Percentiles rank a stretch among this genome's conserved stretches.
phyloP scores from a whole-genome alignment of 2,888 invertebrate species.

The Antitype chi region DNA sequence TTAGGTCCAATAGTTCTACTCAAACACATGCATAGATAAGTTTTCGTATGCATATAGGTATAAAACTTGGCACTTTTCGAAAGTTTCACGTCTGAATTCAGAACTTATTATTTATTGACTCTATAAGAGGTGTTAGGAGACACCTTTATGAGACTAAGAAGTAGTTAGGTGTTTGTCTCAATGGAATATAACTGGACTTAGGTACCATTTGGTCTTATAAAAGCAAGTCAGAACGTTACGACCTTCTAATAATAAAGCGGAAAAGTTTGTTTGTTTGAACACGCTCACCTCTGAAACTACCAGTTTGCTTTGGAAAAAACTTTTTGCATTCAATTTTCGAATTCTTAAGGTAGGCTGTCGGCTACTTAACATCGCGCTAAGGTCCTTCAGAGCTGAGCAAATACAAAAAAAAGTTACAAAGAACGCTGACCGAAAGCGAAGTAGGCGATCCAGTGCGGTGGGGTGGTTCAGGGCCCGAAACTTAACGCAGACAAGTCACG shows the following conservation, averaged over 20 bases:
- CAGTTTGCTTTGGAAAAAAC: no score
- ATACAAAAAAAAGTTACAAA: no score
- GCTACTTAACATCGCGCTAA: no score
- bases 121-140: slow-evolving; percentile 32
- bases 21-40: slow-evolving; percentile 1
- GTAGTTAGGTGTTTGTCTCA: slow-evolving; percentile 19
- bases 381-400: no score
- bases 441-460: no score
- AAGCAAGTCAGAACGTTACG: background rate
- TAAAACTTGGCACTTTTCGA: slow-evolving; percentile 36
- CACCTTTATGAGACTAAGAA: slow-evolving; percentile 32
- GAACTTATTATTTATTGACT: slow-evolving; percentile 45
- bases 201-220: background rate
- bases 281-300: no score
- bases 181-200: slow-evolving; percentile 17
- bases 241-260: background rate
- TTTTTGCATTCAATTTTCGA: no score
- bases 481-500: no score
- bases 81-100: slow-evolving; percentile 29
- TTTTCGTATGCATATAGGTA: slow-evolving; percentile 23
- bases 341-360: no score
- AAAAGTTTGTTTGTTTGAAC: no score
- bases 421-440: no score
- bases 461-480: no score
- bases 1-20: slow-evolving; percentile 3